Conservation (phyloP, 2,113 vertebrate genomes). For the Chionomys nivalis region DNA sequence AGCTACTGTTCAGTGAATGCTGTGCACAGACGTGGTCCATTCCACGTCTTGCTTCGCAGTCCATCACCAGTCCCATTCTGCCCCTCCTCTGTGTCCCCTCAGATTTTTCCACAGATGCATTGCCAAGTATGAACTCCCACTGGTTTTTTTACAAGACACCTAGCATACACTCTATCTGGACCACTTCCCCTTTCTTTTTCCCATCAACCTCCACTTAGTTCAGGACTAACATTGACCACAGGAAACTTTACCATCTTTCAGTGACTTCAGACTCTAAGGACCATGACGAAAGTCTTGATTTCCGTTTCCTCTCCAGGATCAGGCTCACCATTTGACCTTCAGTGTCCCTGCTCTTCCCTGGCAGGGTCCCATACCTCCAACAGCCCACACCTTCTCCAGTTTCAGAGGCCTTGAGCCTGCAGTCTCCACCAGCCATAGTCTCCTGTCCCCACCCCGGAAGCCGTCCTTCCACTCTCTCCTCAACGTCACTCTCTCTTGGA, state of each 20-base stretch:
- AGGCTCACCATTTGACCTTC: not conserved
- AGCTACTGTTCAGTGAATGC: not conserved
- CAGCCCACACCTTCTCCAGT: not conserved
- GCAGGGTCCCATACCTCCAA: not conserved
- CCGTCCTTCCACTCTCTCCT: not conserved
- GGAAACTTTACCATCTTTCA: not conserved
- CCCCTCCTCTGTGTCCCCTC: not conserved
- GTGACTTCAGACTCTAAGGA: not conserved
- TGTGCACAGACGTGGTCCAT: rapidly evolving
- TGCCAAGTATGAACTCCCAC: not conserved
- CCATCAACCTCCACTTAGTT: not conserved
- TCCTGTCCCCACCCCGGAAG: not conserved
- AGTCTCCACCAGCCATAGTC: not conserved
- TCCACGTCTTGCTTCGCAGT: too few relatives aligned
- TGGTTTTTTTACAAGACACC: not conserved
- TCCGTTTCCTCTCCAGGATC: not conserved
- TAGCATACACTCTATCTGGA: not conserved
- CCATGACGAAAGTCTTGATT: not conserved
- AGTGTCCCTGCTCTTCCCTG: not conserved
- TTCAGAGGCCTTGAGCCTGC: not conserved
- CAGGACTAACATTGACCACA: not conserved
- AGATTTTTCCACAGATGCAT: not conserved
- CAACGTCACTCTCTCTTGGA: not conserved
- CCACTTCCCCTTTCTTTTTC: not conserved
- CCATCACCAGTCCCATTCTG: not conserved